These are phyloP conservation scores for Brachyhypopomus gauderio DNA, from an alignment of 2,113 vertebrate species.

Conservation along the genomic window DNA sequence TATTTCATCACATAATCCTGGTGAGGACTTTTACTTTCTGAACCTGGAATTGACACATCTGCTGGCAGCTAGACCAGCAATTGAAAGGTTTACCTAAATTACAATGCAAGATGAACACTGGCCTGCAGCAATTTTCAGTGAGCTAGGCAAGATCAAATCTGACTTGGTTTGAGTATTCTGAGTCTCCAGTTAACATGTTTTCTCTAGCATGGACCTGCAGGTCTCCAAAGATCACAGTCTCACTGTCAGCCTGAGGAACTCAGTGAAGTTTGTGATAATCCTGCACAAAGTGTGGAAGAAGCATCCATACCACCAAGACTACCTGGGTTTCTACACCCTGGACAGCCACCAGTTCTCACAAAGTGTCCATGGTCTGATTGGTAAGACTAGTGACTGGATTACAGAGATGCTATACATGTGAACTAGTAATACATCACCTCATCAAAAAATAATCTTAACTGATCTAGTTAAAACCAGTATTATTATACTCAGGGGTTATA, in stretches of 20 bases:
- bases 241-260: conserved; percentile 78
- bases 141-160: neutral
- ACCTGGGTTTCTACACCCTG: conserved; percentile 88
- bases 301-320: conserved; percentile 83
- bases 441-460: too few relatives aligned
- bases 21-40: too few relatives aligned
- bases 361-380: conserved; percentile 87
- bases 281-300: conserved; percentile 89
- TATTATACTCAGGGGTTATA: too few relatives aligned
- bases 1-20: too few relatives aligned
- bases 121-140: neutral
- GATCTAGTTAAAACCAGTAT: too few relatives aligned
- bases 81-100: neutral
- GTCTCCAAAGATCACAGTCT: conserved; percentile 80
- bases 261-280: conserved; percentile 85
- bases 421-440: neutral
- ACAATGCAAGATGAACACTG: neutral
- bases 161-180: too few relatives aligned
- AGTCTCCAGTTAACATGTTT: neutral
- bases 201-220: conserved; percentile 79
- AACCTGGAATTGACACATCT: too few relatives aligned
- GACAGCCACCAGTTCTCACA: conserved; percentile 83
- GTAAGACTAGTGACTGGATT: conserved; percentile 68
- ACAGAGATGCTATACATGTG: neutral
- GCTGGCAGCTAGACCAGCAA: too few relatives aligned